These are phyloP conservation scores for Andrena bicolor DNA, from an alignment of 2,888 invertebrate species.

Conservation along the genomic window DNA sequence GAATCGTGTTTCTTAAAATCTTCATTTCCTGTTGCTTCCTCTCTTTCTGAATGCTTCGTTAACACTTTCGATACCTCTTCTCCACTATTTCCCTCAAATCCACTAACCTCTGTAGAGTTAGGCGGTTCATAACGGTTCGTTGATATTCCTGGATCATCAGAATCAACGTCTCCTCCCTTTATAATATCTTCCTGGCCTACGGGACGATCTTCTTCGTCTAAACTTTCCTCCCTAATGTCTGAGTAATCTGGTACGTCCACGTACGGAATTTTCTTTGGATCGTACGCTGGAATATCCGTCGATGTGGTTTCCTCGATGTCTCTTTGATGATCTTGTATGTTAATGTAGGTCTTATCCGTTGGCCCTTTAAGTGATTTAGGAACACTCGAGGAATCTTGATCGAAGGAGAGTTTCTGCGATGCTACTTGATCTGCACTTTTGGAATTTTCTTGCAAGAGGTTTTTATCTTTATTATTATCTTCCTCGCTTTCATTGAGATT, in stretches of 20 bases:
- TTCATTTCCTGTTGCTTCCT: background rate
- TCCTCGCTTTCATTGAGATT: background rate
- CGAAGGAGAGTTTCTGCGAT: too few relatives aligned
- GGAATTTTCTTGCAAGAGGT: background rate
- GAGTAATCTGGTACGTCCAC: constrained; percentile 78
- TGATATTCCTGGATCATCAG: constrained; percentile 58
- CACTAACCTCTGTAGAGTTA: background rate
- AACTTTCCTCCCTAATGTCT: constrained; percentile 75
- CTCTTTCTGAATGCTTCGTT: background rate
- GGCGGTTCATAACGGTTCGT: background rate
- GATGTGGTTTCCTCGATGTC: constrained; percentile 60
- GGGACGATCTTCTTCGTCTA: constrained; percentile 72
- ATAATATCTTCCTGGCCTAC: background rate
- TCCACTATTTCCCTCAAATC: background rate
- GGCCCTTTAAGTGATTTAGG: background rate
- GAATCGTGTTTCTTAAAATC: background rate
- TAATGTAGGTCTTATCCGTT: constrained; percentile 17
- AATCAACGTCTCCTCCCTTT: constrained; percentile 53
- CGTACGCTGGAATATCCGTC: constrained; percentile 60
- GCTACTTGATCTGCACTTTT: background rate
- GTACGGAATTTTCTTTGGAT: constrained; percentile 77
- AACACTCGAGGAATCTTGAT: constrained; percentile 6
- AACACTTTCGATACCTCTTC: constrained; percentile 78
- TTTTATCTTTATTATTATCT: background rate
- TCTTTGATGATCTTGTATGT: constrained; percentile 47